Percentiles rank a stretch among this genome's conserved stretches.
phyloP scores from a whole-genome alignment of 2,888 invertebrate genomes.

The Toxonevra muliebris region DNA sequence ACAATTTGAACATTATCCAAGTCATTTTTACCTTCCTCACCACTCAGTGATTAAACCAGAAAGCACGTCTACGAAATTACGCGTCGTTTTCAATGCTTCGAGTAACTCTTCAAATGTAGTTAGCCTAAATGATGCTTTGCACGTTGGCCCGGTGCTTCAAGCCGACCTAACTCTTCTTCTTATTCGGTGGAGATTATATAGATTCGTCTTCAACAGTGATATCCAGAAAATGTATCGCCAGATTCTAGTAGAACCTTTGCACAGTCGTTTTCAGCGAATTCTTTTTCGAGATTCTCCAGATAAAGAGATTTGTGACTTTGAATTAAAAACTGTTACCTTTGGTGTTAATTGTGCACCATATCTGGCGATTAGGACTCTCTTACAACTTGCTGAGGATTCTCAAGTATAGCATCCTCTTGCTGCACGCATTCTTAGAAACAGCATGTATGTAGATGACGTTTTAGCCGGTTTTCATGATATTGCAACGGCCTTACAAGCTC shows the following conservation, averaged over 20 bases:
- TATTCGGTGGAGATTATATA: constrained; percentile 22
- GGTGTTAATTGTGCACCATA: no score
- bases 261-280: constrained; percentile 28
- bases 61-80: constrained; percentile 31
- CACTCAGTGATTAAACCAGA: constrained; percentile 32
- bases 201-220: constrained; percentile 30
- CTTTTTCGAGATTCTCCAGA: constrained; percentile 17
- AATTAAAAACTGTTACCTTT: no score
- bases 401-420: constrained; percentile 31
- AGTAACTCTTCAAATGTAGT: constrained; percentile 22
- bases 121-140: constrained; percentile 29
- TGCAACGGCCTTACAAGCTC: constrained; percentile 8
- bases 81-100: constrained; percentile 37
- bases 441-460: constrained; percentile 36
- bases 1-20: not conserved
- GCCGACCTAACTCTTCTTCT: constrained; percentile 16
- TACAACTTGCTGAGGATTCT: constrained; percentile 29
- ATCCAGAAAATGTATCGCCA: constrained; percentile 36
- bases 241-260: constrained; percentile 16
- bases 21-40: constrained; percentile 32
- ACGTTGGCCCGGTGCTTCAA: constrained; percentile 33
- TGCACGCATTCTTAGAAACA: constrained; percentile 21
- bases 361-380: no score
- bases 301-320: constrained; percentile 16
- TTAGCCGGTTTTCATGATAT: constrained; percentile 29